Evolutionary conservation across 2,888 invertebrate genomes (phyloP), one percentile per base, ranked within the genome.

Genomic region (Azorinus chamasolen): DNA sequence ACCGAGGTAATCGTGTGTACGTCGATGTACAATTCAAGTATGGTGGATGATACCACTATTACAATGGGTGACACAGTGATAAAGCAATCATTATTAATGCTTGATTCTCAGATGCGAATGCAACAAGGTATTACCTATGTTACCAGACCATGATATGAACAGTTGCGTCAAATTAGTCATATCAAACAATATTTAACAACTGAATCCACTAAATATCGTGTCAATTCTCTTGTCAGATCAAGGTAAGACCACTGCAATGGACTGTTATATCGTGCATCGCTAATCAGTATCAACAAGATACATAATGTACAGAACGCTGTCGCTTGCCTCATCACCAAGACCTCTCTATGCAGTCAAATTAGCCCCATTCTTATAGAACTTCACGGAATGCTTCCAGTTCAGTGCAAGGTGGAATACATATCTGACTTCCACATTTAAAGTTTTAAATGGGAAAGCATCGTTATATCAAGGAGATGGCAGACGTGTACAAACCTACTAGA

Each of bases 41-140:
- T 48, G 20, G 63, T 71, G 24, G 27, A 24, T 16, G 39, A 54
- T 20, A 55, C 57, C 20, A 27, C 62, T 1, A 45, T 63, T 48
- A 41, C 51, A 24, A 32, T 54, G n/a, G 62, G 41, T 32, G 22
- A 43, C 27, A 46, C 62, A 20, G 46, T 51, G 2, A 75, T 65
- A 14, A 66, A 46, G 18, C 41, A 41, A 45, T 20, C 39, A 14
- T 39, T n/a, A 50, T 68, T 53, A 12, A 50, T 54, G 22, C 54
- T 72, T 8, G 64, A 72, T 51, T 55, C 54, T n/a, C 63, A 37
- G n/a, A 61, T 78, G 64, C 41, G 61, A 51, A 77, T 77, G 68
- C 71, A 77, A 39, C 20, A 53, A 48, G 68, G 53, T 20, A 41
- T 2, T 22, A 57, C 57, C 24, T 39, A 41, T 24, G 51, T 51